A percentile compares a stretch with the other conserved stretches of the same genome.
Conservation (phyloP, 2,888 invertebrate species). For the Cheilosia urbana region DNA sequence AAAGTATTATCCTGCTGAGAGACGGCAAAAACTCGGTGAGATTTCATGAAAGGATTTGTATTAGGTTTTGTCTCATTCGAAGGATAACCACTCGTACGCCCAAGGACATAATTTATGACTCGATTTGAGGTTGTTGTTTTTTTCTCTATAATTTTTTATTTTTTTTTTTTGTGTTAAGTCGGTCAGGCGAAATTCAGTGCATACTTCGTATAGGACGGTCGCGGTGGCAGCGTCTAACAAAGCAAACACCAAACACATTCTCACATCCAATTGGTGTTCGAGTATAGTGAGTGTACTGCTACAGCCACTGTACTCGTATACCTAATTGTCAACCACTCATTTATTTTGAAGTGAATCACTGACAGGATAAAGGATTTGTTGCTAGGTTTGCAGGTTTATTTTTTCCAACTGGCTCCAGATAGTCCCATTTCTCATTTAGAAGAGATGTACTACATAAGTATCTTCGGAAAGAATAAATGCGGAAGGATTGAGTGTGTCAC, state of each 20-base stretch:
- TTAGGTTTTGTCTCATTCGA: constrained; percentile 68
- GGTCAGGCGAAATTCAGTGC: constrained; percentile 36
- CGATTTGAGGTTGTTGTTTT: constrained; percentile 39
- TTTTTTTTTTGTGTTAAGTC: constrained; percentile 1
- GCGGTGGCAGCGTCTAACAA: constrained; percentile 3
- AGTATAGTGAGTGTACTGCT: not conserved
- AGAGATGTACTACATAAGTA: constrained; percentile 9
- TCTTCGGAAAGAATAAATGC: constrained; percentile 24
- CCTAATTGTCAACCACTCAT: constrained; percentile 66
- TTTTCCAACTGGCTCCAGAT: constrained; percentile 33
- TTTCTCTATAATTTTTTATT: not conserved
- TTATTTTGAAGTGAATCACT: constrained; percentile 59
- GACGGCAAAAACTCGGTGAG: constrained; percentile 38
- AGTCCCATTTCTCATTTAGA: constrained; percentile 27
- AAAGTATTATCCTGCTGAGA: constrained; percentile 67
- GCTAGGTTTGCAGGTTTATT: constrained; percentile 11
- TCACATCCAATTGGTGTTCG: constrained; percentile 36
- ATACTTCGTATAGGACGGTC: constrained; percentile 20
- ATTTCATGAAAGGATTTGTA: constrained; percentile 69
- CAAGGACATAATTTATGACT: constrained; percentile 68
- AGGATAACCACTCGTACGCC: constrained; percentile 56
- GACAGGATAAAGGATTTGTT: constrained; percentile 54
- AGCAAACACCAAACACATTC: constrained; percentile 25
- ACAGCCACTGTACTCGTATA: constrained; percentile 43
- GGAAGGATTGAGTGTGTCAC: constrained; percentile 48